Conservation (phyloP, 2,113 vertebrate species). For the Podarcis raffonei region DNA sequence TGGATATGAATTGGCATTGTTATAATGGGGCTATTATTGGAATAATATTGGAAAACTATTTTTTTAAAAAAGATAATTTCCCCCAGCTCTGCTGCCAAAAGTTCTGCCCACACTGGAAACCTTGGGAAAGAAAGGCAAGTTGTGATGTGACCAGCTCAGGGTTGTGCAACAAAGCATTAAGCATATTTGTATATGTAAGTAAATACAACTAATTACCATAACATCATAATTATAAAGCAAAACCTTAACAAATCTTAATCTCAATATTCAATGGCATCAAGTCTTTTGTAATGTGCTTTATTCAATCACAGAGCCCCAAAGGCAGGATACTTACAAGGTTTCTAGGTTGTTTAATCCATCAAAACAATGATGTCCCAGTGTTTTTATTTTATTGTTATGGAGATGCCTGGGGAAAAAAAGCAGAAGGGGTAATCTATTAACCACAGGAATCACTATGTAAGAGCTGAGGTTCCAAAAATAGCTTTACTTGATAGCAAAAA, state of each 20-base stretch:
- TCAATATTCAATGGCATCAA: neutral
- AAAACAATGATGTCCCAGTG: conserved; percentile 88
- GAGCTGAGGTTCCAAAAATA: neutral
- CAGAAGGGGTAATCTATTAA: neutral
- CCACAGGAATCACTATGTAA: neutral
- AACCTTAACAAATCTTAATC: neutral
- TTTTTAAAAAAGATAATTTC: neutral
- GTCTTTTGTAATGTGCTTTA: neutral
- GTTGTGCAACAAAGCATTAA: conserved; percentile 5
- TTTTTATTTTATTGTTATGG: conserved; percentile 96
- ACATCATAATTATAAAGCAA: conserved; percentile 21
- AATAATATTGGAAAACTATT: no score
- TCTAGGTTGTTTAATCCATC: conserved; percentile 93
- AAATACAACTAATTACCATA: conserved; percentile 21
- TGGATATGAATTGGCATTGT: no score
- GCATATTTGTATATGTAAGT: neutral
- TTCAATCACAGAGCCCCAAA: conserved; percentile 9
- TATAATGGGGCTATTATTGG: no score
- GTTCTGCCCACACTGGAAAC: neutral
- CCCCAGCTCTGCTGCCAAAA: neutral
- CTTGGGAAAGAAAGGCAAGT: neutral
- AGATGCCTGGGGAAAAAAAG: conserved; percentile 84
- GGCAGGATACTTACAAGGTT: conserved; percentile 89
- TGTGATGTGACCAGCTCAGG: neutral
- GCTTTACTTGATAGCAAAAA: neutral